These are phyloP conservation scores for Anabacerthia variegaticeps DNA, from an alignment of 2,797 vertebrate species.

Conservation along the genomic window DNA sequence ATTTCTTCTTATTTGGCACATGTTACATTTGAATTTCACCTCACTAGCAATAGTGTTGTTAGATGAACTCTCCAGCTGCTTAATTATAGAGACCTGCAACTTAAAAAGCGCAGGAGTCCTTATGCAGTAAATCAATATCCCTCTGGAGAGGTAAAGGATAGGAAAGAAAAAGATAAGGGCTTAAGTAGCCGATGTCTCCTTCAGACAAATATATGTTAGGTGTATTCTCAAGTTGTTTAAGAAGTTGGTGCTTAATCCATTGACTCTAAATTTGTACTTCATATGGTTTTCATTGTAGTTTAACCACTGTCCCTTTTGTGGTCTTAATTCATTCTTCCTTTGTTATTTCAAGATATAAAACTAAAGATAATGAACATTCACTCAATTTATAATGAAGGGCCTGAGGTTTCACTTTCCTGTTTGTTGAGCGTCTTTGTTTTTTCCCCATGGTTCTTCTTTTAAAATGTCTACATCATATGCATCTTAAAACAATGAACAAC, in stretches of 20 bases:
- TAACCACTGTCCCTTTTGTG: background rate
- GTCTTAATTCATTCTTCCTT: background rate
- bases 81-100: background rate
- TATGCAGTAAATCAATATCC: background rate
- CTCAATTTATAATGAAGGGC: background rate
- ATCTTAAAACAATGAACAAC: background rate
- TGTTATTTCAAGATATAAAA: background rate
- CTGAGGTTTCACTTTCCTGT: background rate
- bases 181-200: background rate
- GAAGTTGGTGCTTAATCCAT: background rate
- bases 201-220: background rate
- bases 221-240: background rate
- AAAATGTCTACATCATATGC: background rate
- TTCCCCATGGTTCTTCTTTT: background rate
- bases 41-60: background rate
- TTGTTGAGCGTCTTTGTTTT: background rate
- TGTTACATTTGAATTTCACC: background rate
- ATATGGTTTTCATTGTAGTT: background rate
- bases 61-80: background rate
- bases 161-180: background rate
- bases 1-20: background rate
- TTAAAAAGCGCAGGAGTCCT: background rate
- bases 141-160: background rate
- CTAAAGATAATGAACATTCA: background rate
- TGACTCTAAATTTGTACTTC: background rate